Evolutionary conservation across 1,140 invertebrate genomes (phyloP).

Genomic region (Drosophila parvula): DNA sequence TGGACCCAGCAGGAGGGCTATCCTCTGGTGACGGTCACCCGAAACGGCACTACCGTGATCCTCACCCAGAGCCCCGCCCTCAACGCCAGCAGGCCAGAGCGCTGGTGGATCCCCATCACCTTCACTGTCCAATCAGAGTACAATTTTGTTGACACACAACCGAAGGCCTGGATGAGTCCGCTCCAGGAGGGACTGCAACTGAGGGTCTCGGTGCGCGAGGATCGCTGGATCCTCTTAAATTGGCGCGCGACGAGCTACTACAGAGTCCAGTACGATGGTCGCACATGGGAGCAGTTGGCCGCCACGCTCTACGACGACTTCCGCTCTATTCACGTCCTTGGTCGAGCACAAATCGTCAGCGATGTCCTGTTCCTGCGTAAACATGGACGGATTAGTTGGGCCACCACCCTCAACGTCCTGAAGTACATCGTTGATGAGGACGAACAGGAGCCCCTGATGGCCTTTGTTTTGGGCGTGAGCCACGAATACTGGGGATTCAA

Average conservation of each 20-base stretch:
- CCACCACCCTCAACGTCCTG: slow-evolving; percentile 32
- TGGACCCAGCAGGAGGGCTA: slow-evolving; percentile 92
- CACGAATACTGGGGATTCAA: slow-evolving; percentile 40
- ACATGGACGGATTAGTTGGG: not conserved
- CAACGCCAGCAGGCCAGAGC: slow-evolving; percentile 32
- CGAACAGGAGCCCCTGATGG: slow-evolving; percentile 40
- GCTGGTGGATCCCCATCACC: slow-evolving; percentile 86
- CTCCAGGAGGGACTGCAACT: slow-evolving; percentile 64
- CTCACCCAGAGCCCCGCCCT: slow-evolving; percentile 84
- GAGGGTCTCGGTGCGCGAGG: slow-evolving; percentile 63
- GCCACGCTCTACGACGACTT: slow-evolving; percentile 85
- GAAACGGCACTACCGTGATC: slow-evolving; percentile 81
- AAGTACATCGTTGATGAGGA: slow-evolving; percentile 47
- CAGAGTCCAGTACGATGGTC: slow-evolving; percentile 89
- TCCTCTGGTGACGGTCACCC: slow-evolving; percentile 88
- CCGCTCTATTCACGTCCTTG: slow-evolving; percentile 87
- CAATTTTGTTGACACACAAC: slow-evolving; percentile 86
- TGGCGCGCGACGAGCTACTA: slow-evolving; percentile 87
- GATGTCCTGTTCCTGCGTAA: slow-evolving; percentile 88
- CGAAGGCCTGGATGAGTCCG: slow-evolving; percentile 85
- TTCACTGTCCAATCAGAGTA: slow-evolving; percentile 87
- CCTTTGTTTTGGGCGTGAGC: slow-evolving; percentile 40
- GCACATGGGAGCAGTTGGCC: slow-evolving; percentile 87
- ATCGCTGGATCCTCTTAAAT: slow-evolving; percentile 87
- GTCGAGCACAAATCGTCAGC: slow-evolving; percentile 90